Conservation (phyloP, 2,888 invertebrate genomes). For the Gisinianus flammeolus region DNA sequence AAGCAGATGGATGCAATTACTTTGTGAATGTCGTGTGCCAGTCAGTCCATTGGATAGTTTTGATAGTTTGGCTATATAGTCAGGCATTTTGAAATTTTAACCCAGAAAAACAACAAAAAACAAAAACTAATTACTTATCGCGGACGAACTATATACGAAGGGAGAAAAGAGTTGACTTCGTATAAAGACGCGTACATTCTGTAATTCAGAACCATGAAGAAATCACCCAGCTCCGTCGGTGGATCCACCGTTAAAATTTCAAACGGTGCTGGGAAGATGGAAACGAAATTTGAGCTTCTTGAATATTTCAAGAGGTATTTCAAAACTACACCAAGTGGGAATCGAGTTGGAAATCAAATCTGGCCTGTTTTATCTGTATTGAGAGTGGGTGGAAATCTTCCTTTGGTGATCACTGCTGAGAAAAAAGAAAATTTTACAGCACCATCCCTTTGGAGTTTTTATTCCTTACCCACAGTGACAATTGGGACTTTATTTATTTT, state of each 20-base stretch:
- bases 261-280: conserved; percentile 3
- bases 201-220: conserved; percentile 23
- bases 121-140: conserved; percentile 30
- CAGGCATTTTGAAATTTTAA: conserved; percentile 30
- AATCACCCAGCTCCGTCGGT: conserved; percentile 16
- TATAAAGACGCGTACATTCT: neutral
- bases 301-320: conserved; percentile 28
- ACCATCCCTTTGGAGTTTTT: neutral
- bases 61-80: neutral
- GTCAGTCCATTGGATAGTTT: neutral
- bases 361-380: conserved; percentile 38
- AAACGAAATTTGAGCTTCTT: conserved; percentile 25
- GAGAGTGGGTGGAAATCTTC: conserved; percentile 27
- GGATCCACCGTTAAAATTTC: neutral
- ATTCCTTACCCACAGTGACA: conserved; percentile 13
- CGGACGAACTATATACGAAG: neutral
- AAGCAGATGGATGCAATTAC: conserved; percentile 29
- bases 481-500: conserved; percentile 23
- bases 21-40: conserved; percentile 22
- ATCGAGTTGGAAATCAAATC: conserved; percentile 28
- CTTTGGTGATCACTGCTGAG: conserved; percentile 16
- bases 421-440: conserved; percentile 26
- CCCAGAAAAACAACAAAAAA: no score
- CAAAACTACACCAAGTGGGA: conserved; percentile 5
- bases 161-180: neutral